Conservation (phyloP, 1,140 invertebrate genomes). For the Chrysopa pallens region DNA sequence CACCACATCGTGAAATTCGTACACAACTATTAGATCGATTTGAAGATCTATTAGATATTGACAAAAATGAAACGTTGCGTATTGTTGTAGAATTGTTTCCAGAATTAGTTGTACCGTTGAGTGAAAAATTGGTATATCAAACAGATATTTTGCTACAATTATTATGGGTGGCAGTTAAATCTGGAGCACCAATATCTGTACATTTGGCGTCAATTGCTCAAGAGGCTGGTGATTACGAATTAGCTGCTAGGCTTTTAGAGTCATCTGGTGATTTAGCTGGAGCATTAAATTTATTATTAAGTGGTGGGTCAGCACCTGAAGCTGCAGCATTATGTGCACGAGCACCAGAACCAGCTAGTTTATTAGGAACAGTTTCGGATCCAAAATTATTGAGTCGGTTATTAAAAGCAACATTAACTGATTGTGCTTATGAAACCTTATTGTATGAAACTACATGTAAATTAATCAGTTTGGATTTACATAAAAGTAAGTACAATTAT, state of each 20-base stretch:
- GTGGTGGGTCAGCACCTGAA: slow-evolving; percentile 15
- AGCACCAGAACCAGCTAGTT: slow-evolving; percentile 22
- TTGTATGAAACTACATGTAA: slow-evolving; percentile 19
- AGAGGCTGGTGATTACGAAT: slow-evolving; percentile 15
- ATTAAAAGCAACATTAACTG: slow-evolving; percentile 26
- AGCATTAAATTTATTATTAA: slow-evolving; percentile 25
- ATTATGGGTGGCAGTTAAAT: slow-evolving; percentile 11
- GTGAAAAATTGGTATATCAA: slow-evolving; percentile 21
- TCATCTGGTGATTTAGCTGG: slow-evolving; percentile 24
- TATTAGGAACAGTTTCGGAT: slow-evolving; percentile 26
- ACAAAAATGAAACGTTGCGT: slow-evolving; percentile 28
- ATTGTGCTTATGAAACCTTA: slow-evolving; percentile 25
- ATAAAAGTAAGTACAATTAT: slow-evolving; percentile 14
- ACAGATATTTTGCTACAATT: slow-evolving; percentile 15
- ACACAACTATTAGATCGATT: slow-evolving; percentile 27
- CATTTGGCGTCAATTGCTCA: slow-evolving; percentile 15
- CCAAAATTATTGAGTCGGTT: slow-evolving; percentile 28
- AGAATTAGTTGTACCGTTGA: slow-evolving; percentile 27
- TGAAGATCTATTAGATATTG: slow-evolving; percentile 20
- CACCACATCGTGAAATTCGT: slow-evolving; percentile 23
- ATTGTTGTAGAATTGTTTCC: slow-evolving; percentile 29
- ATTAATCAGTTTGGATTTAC: slow-evolving; percentile 21
- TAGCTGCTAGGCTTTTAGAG: slow-evolving; percentile 25
- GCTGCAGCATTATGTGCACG: slow-evolving; percentile 22
- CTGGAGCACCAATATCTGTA: slow-evolving; percentile 16